phyloP scores from a whole-genome alignment of 1,140 invertebrate species.

The Pinna nobilis region DNA sequence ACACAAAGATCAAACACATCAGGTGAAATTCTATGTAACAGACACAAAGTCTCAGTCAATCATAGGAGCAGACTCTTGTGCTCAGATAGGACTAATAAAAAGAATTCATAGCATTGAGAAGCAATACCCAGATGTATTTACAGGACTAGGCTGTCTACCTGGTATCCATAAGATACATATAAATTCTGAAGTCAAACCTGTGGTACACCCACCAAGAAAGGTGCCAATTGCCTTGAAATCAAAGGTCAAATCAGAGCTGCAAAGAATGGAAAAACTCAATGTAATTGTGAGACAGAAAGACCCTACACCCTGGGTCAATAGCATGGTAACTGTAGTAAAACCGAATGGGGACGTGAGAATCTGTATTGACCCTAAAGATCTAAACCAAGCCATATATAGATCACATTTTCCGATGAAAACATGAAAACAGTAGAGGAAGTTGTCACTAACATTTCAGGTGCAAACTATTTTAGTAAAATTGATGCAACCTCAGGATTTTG shows the following conservation, averaged over 20 bases:
- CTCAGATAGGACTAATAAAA: conserved; percentile 4
- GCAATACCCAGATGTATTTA: conserved; percentile 36
- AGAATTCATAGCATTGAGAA: background rate
- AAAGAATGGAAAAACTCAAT: conserved; percentile 14
- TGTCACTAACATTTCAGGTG: conserved; percentile 22
- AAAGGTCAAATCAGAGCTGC: conserved; percentile 29
- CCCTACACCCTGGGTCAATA: conserved; percentile 75
- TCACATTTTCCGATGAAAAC: conserved; percentile 26
- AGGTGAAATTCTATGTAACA: conserved; percentile 2
- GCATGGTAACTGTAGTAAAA: conserved; percentile 74
- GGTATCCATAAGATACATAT: conserved; percentile 50
- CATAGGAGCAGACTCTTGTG: background rate
- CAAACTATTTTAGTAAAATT: conserved; percentile 49
- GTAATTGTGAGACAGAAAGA: conserved; percentile 44
- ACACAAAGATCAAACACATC: background rate
- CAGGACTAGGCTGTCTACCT: conserved; percentile 30
- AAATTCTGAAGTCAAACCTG: conserved; percentile 35
- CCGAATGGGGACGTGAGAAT: conserved; percentile 60
- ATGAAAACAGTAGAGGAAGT: conserved; percentile 33
- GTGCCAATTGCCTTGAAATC: conserved; percentile 51
- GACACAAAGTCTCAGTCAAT: background rate
- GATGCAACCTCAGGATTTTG: conserved; percentile 66
- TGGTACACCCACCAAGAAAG: conserved; percentile 49
- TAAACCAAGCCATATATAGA: conserved; percentile 32
- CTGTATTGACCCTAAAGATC: conserved; percentile 50